A percentile compares a stretch with the other conserved stretches of the same genome.
These are phyloP conservation scores for Valencia hispanica DNA, from an alignment of 2,797 vertebrate species.

Conservation along the genomic window DNA sequence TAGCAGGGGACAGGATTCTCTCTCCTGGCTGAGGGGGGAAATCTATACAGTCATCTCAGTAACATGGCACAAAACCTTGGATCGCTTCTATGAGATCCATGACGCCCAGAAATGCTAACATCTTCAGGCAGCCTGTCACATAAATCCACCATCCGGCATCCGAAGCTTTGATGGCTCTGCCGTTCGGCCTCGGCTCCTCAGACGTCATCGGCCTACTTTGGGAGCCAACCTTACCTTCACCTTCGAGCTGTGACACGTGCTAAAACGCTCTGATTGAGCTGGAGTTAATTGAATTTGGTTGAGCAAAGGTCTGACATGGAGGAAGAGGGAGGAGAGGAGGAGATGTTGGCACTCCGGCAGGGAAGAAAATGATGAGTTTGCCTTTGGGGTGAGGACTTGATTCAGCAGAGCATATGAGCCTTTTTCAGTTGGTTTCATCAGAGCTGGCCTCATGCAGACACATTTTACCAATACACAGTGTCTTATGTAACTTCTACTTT, in stretches of 20 bases:
- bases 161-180: slow-evolving; percentile 54
- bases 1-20: slow-evolving; percentile 47
- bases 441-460: slow-evolving; percentile 47
- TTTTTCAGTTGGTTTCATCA: slow-evolving; percentile 65
- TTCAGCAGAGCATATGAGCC: slow-evolving; percentile 68
- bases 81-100: slow-evolving; percentile 36
- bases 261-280: slow-evolving; percentile 67
- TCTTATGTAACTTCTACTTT: slow-evolving; percentile 41
- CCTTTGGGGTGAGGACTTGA: slow-evolving; percentile 65
- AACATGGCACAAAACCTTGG: slow-evolving; percentile 48
- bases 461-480: slow-evolving; percentile 40
- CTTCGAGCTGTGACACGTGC: slow-evolving; percentile 43
- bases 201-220: slow-evolving; percentile 41
- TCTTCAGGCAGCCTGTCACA: slow-evolving; percentile 79
- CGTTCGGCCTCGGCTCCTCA: slow-evolving; percentile 50
- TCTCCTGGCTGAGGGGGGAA: slow-evolving; percentile 22
- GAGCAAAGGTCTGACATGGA: slow-evolving; percentile 44
- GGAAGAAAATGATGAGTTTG: slow-evolving; percentile 73
- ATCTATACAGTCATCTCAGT: slow-evolving; percentile 26
- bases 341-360: slow-evolving; percentile 55
- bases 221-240: slow-evolving; percentile 61
- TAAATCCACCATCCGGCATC: slow-evolving; percentile 67
- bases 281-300: slow-evolving; percentile 66
- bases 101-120: slow-evolving; percentile 68
- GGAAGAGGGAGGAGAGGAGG: slow-evolving; percentile 32